Conservation (phyloP, 30 jellyfish, hydroid and myxozoan genomes). For the Hydractinia echinata region DNA sequence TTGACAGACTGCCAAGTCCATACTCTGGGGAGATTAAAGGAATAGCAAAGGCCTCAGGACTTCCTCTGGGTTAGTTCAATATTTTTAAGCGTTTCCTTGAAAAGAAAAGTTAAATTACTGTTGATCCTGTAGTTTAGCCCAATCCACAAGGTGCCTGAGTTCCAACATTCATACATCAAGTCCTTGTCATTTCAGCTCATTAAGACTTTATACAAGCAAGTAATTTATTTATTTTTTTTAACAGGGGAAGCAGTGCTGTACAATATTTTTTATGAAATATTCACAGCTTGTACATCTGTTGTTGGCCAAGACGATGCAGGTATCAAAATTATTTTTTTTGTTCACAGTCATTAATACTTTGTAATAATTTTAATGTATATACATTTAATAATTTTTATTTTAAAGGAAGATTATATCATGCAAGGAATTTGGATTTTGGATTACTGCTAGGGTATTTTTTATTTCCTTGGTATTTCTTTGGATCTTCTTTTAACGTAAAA, state of each 20-base stretch:
- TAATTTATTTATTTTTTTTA: neutral
- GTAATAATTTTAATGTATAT: neutral
- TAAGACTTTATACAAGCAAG: neutral
- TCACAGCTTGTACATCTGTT: constrained; percentile 90
- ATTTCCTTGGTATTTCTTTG: neutral
- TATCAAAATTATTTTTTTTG: neutral
- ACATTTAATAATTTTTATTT: neutral
- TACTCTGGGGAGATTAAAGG: constrained; percentile 78
- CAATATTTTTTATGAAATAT: constrained; percentile 84
- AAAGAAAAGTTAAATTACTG: neutral
- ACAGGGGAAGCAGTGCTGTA: constrained; percentile 88
- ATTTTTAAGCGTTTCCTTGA: neutral
- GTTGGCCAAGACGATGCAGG: constrained; percentile 89
- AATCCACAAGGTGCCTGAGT: too few relatives aligned
- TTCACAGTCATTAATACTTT: neutral
- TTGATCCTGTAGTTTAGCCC: too few relatives aligned
- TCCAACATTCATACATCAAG: neutral
- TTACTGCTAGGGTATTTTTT: constrained; percentile 77
- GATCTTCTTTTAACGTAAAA: neutral
- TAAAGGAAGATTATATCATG: constrained; percentile 87
- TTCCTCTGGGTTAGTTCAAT: constrained; percentile 57
- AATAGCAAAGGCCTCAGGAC: constrained; percentile 88
- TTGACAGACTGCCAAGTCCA: constrained; percentile 69
- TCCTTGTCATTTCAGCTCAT: neutral
- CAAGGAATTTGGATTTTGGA: constrained; percentile 91